A percentile compares a stretch with the other conserved stretches of the same genome.
phyloP scores from a whole-genome alignment of 2,888 invertebrate genomes.

The Platycheirus albimanus region DNA sequence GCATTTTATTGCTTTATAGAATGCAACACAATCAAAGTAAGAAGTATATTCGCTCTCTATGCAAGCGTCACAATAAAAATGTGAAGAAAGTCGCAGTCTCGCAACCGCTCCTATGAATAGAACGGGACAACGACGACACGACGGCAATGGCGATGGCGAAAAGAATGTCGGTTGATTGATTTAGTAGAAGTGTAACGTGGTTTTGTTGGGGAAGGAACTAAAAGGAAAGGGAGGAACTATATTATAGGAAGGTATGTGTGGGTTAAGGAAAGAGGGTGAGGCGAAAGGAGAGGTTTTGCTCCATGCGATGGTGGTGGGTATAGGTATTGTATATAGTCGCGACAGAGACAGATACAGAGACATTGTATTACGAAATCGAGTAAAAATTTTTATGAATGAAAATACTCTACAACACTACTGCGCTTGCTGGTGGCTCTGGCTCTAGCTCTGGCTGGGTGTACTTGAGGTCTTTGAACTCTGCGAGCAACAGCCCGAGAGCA shows the following conservation, averaged over 20 bases:
- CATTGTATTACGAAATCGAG: constrained; percentile 77
- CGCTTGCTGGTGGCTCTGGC: constrained; percentile 6
- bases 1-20: constrained; percentile 21
- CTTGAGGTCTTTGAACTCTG: constrained; percentile 78
- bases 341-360: constrained; percentile 73
- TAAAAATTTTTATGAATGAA: constrained; percentile 80
- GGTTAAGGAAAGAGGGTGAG: constrained; percentile 16
- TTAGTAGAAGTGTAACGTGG: constrained; percentile 64
- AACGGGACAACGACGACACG: constrained; percentile 62
- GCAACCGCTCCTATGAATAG: constrained; percentile 68
- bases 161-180: constrained; percentile 73
- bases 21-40: constrained; percentile 57
- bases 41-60: constrained; percentile 36
- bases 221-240: background rate
- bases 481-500: constrained; percentile 65
- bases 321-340: constrained; percentile 52
- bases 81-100: constrained; percentile 55
- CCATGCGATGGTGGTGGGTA: constrained; percentile 44
- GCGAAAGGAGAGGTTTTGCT: constrained; percentile 32
- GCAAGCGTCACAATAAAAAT: constrained; percentile 8
- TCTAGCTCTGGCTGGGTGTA: constrained; percentile 57
- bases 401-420: constrained; percentile 56
- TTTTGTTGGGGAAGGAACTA: constrained; percentile 5
- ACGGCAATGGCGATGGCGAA: constrained; percentile 44
- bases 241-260: constrained; percentile 10